A percentile compares a stretch with the other conserved stretches of the same genome.
Conservation (phyloP, 2,888 invertebrate genomes). For the Cantharis rustica region DNA sequence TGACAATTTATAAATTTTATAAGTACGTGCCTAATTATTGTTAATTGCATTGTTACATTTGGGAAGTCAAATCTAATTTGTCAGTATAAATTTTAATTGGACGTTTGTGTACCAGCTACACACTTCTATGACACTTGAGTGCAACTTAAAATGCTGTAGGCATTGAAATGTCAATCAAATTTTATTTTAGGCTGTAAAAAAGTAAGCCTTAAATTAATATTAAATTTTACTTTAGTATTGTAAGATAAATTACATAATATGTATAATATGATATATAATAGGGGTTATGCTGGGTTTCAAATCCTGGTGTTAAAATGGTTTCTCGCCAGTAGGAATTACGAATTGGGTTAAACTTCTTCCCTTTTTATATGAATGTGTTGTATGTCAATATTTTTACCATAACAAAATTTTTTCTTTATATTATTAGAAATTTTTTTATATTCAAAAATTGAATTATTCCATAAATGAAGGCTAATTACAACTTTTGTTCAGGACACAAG, state of each 20-base stretch:
- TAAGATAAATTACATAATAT: not conserved
- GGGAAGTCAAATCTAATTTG: not conserved
- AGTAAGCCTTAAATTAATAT: not conserved
- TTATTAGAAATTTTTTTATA: too few relatives aligned
- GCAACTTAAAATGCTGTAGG: not conserved
- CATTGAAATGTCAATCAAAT: not conserved
- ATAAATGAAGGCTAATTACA: too few relatives aligned
- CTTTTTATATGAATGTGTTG: too few relatives aligned
- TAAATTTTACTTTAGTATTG: not conserved
- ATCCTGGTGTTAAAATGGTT: too few relatives aligned
- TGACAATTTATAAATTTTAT: not conserved
- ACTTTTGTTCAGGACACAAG: too few relatives aligned
- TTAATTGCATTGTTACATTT: not conserved
- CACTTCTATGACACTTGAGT: not conserved
- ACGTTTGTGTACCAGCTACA: not conserved
- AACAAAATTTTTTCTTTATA: too few relatives aligned
- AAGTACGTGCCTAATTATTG: not conserved
- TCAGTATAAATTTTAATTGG: not conserved
- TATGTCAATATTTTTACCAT: too few relatives aligned
- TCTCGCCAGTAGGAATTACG: too few relatives aligned
- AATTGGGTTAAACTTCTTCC: too few relatives aligned
- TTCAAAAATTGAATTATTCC: too few relatives aligned
- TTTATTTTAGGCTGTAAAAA: not conserved
- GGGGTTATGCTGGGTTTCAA: too few relatives aligned
- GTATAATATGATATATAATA: too few relatives aligned